Evolutionary conservation across 2,113 vertebrate species (phyloP).

Genomic region (Epinephelus lanceolatus): DNA sequence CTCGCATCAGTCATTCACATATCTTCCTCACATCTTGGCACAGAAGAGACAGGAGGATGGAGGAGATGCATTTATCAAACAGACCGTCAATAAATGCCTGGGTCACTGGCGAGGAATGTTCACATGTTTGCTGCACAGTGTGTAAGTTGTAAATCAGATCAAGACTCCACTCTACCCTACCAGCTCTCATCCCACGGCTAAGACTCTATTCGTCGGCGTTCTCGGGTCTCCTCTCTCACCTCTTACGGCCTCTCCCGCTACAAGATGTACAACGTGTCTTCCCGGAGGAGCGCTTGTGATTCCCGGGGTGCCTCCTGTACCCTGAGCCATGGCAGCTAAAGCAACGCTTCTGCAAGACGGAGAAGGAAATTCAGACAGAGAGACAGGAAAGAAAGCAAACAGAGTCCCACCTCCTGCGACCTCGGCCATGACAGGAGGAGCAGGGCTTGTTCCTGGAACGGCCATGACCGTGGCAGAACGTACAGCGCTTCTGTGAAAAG

Average conservation of each 20-base stretch:
- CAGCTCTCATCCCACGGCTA: background rate
- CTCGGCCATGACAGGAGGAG: constrained; percentile 77
- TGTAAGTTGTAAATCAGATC: no score
- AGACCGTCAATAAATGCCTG: no score
- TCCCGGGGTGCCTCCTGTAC: background rate
- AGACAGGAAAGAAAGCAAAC: no score
- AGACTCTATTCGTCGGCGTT: background rate
- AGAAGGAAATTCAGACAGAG: background rate
- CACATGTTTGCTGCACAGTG: no score
- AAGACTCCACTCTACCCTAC: no score
- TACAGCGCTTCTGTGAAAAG: constrained; percentile 75
- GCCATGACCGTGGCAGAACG: constrained; percentile 73
- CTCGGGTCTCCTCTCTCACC: constrained; percentile 13
- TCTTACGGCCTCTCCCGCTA: constrained; percentile 12
- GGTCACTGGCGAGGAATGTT: no score
- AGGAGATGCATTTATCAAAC: no score
- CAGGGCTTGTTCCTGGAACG: constrained; percentile 70
- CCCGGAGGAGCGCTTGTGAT: background rate
- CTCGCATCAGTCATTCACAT: no score
- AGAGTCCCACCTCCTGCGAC: constrained; percentile 68
- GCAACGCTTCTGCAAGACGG: constrained; percentile 16
- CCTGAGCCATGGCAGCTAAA: background rate
- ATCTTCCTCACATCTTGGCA: no score
- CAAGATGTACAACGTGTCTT: background rate
- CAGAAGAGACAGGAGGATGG: no score